Evolutionary conservation across 2,113 vertebrate genomes (phyloP).

Genomic region (Aspidoscelis tigris): DNA sequence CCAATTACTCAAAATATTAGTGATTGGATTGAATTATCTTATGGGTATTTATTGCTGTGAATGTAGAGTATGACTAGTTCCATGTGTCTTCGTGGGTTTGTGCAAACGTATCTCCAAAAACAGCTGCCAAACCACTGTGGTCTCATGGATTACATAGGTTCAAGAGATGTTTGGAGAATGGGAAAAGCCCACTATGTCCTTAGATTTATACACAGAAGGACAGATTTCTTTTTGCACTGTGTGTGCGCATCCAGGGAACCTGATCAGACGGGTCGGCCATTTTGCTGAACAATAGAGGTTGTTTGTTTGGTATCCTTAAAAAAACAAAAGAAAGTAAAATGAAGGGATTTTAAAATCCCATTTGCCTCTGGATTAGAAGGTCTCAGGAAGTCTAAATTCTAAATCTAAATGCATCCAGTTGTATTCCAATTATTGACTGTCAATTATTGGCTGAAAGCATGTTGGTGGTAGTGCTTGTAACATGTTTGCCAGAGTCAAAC

Average conservation of each 20-base stretch:
- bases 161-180: too few species aligned
- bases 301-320: neutral
- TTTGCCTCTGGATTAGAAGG: constrained; percentile 17
- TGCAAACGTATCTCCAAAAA: neutral
- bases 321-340: neutral
- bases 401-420: constrained; percentile 14
- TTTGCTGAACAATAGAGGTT: neutral
- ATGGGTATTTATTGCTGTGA: neutral
- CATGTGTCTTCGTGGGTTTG: neutral
- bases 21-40: neutral
- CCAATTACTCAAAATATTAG: neutral
- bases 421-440: neutral
- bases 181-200: too few species aligned
- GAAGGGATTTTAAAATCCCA: neutral
- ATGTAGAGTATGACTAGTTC: neutral
- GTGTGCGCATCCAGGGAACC: neutral
- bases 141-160: too few species aligned
- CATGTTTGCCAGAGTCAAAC: constrained; percentile 6
- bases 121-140: neutral
- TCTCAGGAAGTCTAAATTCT: neutral
- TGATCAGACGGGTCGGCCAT: neutral
- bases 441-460: constrained; percentile 23
- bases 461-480: constrained; percentile 6
- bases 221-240: neutral
- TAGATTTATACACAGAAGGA: too few species aligned